A percentile compares a stretch with the other conserved stretches of the same genome.
Conservation (phyloP, 2,113 vertebrate genomes). For the Anolis carolinensis region DNA sequence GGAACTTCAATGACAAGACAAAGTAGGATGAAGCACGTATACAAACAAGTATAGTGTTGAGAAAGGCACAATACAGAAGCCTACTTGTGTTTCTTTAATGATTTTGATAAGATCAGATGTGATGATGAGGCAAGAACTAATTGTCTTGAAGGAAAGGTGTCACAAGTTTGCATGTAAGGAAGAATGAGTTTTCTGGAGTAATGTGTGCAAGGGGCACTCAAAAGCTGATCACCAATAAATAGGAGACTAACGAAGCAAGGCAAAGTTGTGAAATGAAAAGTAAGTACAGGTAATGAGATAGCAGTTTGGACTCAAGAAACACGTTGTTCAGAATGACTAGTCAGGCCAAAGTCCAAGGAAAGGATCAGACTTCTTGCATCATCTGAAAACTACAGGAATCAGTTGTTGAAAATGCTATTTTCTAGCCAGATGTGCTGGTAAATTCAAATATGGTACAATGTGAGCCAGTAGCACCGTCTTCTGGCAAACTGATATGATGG, state of each 20-base stretch:
- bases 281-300: not conserved
- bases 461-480: not conserved
- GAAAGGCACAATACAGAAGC: not conserved
- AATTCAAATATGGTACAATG: not conserved
- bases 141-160: not conserved
- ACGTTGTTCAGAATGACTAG: not conserved
- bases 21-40: not conserved
- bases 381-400: not conserved
- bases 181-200: not conserved
- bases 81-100: not conserved
- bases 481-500: not conserved
- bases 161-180: not conserved
- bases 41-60: not conserved
- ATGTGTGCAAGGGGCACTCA: not conserved
- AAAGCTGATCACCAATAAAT: not conserved
- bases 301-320: not conserved
- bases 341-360: not conserved
- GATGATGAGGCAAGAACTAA: not conserved
- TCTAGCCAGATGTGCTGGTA: not conserved
- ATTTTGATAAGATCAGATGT: not conserved
- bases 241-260: not conserved
- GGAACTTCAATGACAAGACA: not conserved
- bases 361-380: not conserved
- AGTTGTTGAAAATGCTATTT: not conserved
- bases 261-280: not conserved